Conservation (phyloP, 2,888 invertebrate genomes). For the Apotomis capreana region DNA sequence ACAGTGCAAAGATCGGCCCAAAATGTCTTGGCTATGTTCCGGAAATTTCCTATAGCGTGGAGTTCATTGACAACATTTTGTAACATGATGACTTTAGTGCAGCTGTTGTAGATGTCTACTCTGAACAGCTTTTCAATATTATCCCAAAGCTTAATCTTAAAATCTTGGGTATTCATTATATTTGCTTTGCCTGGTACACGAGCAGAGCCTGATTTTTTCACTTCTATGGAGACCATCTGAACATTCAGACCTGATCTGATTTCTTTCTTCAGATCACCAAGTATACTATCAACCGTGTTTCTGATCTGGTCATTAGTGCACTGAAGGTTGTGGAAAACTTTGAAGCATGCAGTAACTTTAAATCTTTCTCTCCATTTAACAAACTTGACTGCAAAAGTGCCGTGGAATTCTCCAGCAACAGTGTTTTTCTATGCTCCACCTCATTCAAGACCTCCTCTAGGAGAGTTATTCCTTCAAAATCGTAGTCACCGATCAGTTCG, state of each 20-base stretch:
- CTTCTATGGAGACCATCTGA: constrained; percentile 73
- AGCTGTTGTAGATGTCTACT: constrained; percentile 87
- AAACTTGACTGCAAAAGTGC: constrained; percentile 91
- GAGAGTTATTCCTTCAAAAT: constrained; percentile 91
- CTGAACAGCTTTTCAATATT: constrained; percentile 94
- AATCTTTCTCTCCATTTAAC: constrained; percentile 87
- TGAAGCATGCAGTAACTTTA: constrained; percentile 86
- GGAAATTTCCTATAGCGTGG: constrained; percentile 78
- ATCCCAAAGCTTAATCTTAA: constrained; percentile 89
- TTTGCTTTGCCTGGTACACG: constrained; percentile 80
- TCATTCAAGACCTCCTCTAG: constrained; percentile 90
- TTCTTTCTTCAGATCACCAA: constrained; percentile 80
- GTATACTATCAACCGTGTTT: constrained; percentile 77
- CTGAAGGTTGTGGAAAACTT: constrained; percentile 76
- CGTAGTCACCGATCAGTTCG: constrained; percentile 91
- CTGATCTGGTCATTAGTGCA: constrained; percentile 80
- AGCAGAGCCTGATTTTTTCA: constrained; percentile 71
- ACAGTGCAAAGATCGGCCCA: constrained; percentile 82
- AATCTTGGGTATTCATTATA: constrained; percentile 80
- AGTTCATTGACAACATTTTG: constrained; percentile 79
- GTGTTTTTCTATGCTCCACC: constrained; percentile 87
- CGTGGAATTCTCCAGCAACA: constrained; percentile 91
- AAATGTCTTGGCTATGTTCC: constrained; percentile 80
- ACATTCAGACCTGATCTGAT: constrained; percentile 80
- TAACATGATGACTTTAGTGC: constrained; percentile 86